Evolutionary conservation across 2,797 vertebrate species (phyloP).

Genomic region (Eurystomus glaucurus): DNA sequence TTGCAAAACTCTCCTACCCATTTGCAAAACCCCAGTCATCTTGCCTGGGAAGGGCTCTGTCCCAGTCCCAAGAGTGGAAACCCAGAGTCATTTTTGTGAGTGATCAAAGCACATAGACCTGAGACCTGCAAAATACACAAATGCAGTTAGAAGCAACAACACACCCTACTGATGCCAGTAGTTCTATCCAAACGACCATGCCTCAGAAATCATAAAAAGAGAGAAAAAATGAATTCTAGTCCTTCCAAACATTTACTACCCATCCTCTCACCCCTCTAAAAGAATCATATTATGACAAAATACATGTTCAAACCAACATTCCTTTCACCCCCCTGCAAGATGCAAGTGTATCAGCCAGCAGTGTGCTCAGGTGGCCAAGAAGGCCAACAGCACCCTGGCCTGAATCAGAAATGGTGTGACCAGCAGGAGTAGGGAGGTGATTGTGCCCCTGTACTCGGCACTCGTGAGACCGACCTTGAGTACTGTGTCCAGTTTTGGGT

Average conservation of each 20-base stretch:
- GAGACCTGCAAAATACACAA: neutral
- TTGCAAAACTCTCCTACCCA: neutral
- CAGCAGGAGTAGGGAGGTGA: too few species aligned
- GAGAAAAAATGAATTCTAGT: neutral
- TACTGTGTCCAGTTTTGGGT: too few species aligned
- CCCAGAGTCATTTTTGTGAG: neutral
- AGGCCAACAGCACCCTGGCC: too few species aligned
- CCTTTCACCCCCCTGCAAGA: neutral
- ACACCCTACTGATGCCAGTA: neutral
- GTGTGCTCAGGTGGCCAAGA: too few species aligned
- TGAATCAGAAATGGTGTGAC: too few species aligned
- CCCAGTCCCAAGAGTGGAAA: neutral
- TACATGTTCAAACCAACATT: neutral
- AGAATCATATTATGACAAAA: neutral
- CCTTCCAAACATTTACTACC: neutral
- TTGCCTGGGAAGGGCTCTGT: neutral
- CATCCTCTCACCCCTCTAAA: neutral
- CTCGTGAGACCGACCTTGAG: too few species aligned
- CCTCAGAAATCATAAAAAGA: neutral
- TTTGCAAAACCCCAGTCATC: neutral
- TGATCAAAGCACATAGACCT: neutral
- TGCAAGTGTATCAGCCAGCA: neutral
- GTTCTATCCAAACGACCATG: neutral
- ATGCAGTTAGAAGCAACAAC: neutral
- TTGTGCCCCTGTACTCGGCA: too few species aligned